Evolutionary conservation across 2,888 invertebrate genomes (phyloP).

Genomic region (Tanypteryx hageni): DNA sequence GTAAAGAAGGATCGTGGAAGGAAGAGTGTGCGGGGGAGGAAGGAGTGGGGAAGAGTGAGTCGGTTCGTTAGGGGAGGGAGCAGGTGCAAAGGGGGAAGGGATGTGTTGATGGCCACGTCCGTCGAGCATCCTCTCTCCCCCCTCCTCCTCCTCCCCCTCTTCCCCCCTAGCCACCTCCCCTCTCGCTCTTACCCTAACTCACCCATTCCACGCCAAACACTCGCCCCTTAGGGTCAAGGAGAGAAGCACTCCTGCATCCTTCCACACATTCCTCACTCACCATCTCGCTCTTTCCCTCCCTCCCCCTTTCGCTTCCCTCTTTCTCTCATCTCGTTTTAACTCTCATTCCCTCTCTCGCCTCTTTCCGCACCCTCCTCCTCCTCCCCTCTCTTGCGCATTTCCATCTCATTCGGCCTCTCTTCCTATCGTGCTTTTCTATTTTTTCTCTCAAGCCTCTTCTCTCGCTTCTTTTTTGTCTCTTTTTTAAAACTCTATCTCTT

Average conservation of each 20-base stretch:
- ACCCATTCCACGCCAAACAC: not conserved
- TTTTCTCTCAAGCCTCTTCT: too few species aligned
- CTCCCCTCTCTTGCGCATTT: too few species aligned
- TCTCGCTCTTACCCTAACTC: not conserved
- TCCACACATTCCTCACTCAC: not conserved
- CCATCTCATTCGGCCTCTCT: too few species aligned
- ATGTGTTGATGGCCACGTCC: constrained; percentile 59
- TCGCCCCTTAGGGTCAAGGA: constrained; percentile 33
- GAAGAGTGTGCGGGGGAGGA: constrained; percentile 60
- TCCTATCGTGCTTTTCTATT: too few species aligned
- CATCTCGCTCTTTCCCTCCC: not conserved
- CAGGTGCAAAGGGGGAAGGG: constrained; percentile 68
- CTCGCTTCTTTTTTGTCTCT: too few species aligned
- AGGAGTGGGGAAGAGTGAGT: constrained; percentile 69
- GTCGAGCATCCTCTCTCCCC: not conserved
- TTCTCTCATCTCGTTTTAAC: not conserved
- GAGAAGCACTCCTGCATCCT: not conserved
- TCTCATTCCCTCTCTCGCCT: not conserved
- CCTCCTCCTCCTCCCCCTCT: not conserved
- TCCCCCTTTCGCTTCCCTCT: not conserved
- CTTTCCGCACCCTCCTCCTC: too few species aligned
- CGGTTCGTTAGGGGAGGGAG: constrained; percentile 65
- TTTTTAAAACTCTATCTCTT: too few species aligned
- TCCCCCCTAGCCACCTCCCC: too few species aligned
- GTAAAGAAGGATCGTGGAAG: not conserved